Conservation (phyloP, 2,888 invertebrate genomes). For the Ormia ochracea region DNA sequence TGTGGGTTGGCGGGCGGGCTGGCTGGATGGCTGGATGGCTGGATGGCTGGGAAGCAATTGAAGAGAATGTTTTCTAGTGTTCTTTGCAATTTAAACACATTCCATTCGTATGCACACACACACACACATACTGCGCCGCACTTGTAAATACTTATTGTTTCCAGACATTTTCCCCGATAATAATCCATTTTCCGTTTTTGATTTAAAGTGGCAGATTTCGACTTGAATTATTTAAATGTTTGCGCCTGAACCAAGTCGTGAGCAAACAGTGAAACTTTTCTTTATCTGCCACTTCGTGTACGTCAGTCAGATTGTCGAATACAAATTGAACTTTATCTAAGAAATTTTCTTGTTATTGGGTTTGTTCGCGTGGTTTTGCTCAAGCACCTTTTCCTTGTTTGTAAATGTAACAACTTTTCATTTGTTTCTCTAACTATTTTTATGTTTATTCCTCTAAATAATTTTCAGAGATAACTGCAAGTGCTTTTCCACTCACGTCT, state of each 20-base stretch:
- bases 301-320: conserved; percentile 27
- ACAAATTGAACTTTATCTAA: conserved; percentile 61
- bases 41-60: not conserved
- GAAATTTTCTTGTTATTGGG: not conserved
- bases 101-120: too few relatives aligned
- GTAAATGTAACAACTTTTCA: conserved; percentile 10
- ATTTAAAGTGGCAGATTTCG: conserved; percentile 26
- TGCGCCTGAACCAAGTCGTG: not conserved
- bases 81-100: too few relatives aligned
- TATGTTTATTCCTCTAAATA: conserved; percentile 25
- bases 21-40: not conserved
- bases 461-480: conserved; percentile 24
- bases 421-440: conserved; percentile 16
- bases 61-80: not conserved
- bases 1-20: not conserved
- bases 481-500: not conserved
- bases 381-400: conserved; percentile 30
- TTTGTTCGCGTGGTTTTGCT: not conserved
- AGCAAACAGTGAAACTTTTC: not conserved
- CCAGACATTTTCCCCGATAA: not conserved
- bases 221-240: not conserved
- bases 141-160: not conserved
- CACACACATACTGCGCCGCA: too few relatives aligned
- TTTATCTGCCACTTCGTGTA: conserved; percentile 3
- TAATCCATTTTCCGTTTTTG: conserved; percentile 1